phyloP scores from a whole-genome alignment of 2,888 invertebrate genomes.

The Cheilosia impressa region DNA sequence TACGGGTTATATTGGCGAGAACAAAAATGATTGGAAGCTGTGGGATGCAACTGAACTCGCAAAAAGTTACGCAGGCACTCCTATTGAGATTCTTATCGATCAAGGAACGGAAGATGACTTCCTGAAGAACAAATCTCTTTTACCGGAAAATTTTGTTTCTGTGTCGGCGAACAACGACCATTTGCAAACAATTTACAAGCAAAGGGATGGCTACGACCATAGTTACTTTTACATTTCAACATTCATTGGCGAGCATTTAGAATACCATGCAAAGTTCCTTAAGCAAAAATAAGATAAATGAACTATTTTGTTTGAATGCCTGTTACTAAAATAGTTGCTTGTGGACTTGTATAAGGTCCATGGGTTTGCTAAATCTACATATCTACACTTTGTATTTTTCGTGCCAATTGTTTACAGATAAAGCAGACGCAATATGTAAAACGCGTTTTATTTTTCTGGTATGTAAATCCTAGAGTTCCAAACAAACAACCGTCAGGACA shows the following conservation, averaged over 20 bases:
- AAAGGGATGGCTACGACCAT: constrained; percentile 96
- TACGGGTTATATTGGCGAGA: constrained; percentile 90
- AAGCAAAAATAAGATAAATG: constrained; percentile 79
- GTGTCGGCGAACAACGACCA: constrained; percentile 84
- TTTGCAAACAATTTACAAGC: constrained; percentile 88
- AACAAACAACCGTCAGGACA: too few species aligned
- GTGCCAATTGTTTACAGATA: too few species aligned
- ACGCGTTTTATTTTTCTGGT: too few species aligned
- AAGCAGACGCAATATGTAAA: too few species aligned
- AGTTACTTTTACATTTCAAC: constrained; percentile 96
- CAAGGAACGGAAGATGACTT: constrained; percentile 94
- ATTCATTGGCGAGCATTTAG: constrained; percentile 90
- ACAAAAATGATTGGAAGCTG: constrained; percentile 88
- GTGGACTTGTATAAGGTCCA: background rate
- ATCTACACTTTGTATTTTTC: too few species aligned
- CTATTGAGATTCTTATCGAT: constrained; percentile 93
- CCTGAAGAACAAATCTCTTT: constrained; percentile 89
- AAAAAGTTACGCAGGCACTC: constrained; percentile 92
- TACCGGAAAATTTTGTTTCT: constrained; percentile 91
- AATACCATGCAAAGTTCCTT: constrained; percentile 92
- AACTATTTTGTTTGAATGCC: background rate
- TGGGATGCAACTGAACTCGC: constrained; percentile 96
- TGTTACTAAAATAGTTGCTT: background rate
- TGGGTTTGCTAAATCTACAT: background rate
- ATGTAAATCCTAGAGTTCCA: too few species aligned